These are phyloP conservation scores for Scrobipalpa atriplicella DNA, from an alignment of 2,888 invertebrate genomes.

Conservation along the genomic window DNA sequence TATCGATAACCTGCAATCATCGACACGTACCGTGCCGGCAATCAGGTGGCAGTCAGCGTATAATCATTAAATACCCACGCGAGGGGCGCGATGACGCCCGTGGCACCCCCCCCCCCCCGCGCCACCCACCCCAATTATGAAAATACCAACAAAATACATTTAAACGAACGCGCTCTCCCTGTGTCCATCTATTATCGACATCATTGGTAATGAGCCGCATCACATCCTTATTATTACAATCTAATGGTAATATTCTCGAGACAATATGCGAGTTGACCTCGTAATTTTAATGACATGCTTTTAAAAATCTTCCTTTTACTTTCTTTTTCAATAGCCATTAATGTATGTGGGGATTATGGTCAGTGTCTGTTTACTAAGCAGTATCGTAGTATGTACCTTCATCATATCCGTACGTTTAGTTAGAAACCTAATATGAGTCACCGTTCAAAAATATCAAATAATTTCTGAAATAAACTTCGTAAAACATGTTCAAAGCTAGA, in stretches of 20 bases:
- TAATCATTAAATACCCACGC: conserved; percentile 83
- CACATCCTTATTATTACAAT: conserved; percentile 54
- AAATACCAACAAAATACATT: conserved; percentile 82
- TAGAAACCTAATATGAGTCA: not conserved
- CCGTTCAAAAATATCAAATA: not conserved
- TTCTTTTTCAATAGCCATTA: no score
- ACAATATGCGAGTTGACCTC: no score
- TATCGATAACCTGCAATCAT: conserved; percentile 66
- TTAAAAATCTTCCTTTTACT: no score
- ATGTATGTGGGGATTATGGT: no score
- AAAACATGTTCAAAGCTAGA: not conserved
- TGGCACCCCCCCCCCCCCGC: conserved; percentile 61
- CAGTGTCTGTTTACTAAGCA: no score
- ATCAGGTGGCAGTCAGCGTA: conserved; percentile 82
- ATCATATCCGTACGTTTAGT: no score
- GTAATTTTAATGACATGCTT: no score
- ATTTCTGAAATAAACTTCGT: not conserved
- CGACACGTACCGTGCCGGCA: conserved; percentile 64
- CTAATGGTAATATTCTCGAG: not conserved
- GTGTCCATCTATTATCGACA: conserved; percentile 53
- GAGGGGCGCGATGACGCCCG: conserved; percentile 76
- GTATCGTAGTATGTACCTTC: no score
- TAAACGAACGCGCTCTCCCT: conserved; percentile 41
- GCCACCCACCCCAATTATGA: conserved; percentile 81
- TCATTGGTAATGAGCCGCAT: conserved; percentile 43